Percentiles rank a stretch among this genome's conserved stretches.
These are phyloP conservation scores for Eristalis tenax DNA, from an alignment of 2,888 invertebrate genomes.

Conservation along the genomic window DNA sequence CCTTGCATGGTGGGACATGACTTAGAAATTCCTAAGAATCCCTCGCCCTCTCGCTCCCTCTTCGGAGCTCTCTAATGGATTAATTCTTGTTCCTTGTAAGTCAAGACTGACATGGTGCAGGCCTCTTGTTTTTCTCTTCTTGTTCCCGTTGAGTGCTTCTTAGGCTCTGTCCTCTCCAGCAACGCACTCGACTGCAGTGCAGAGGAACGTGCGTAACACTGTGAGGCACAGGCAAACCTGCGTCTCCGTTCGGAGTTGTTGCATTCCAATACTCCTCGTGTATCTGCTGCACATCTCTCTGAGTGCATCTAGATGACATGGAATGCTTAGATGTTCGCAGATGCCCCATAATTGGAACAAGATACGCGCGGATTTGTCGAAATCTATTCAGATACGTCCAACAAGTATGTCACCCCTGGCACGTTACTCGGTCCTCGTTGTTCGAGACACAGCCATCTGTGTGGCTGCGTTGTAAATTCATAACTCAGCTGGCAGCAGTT, in stretches of 20 bases:
- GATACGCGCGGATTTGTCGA: not conserved
- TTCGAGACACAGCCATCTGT: not conserved
- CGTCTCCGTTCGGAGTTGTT: not conserved
- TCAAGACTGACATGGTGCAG: conserved; percentile 5
- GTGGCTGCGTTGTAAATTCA: not conserved
- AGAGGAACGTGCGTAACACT: too few relatives aligned
- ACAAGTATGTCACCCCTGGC: not conserved
- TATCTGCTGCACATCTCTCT: not conserved
- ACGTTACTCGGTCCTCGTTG: not conserved
- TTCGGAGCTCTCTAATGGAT: conserved; percentile 31
- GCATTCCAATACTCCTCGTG: not conserved
- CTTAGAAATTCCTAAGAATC: conserved; percentile 40
- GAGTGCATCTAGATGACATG: not conserved
- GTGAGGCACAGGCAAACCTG: not conserved
- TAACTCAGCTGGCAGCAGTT: not conserved
- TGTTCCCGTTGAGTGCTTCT: not conserved
- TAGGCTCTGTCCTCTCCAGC: not conserved
- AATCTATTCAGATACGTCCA: not conserved
- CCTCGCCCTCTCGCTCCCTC: not conserved
- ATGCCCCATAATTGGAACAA: not conserved
- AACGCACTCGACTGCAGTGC: too few relatives aligned
- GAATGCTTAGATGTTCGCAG: not conserved
- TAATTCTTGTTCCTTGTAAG: conserved; percentile 45
- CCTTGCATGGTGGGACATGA: conserved; percentile 30
- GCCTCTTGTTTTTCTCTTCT: not conserved